Evolutionary conservation across 1,140 invertebrate species (phyloP), one percentile per base, ranked within the genome.

Genomic region (Brachystomella parvula): DNA sequence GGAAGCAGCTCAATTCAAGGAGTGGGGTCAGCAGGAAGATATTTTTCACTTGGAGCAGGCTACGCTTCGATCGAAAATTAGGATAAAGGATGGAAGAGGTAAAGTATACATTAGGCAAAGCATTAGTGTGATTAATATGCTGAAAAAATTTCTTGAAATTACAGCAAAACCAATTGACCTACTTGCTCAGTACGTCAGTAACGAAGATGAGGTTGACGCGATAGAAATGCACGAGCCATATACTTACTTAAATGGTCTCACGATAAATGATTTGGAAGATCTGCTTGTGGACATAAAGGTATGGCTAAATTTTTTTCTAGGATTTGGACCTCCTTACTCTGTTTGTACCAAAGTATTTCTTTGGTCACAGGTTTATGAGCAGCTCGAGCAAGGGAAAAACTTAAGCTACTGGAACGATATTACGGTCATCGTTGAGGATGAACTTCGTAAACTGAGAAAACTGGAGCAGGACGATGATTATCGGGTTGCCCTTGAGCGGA

Each of bases 161-260:
- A 49, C 75, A 84, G 96, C 96, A 0, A 99, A 99, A 77, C 94
- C 97, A 0, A 99, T 99, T 73, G 97, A 99, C 83, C 81, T 98
- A 60, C 79, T 99, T 47, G 94, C 94, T 0, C 93, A 96, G 79
- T 99, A 98, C 75, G 94, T 98, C 30, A 92, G 89, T 76, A 89
- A 89, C 0, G 91, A 95, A 76, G 90, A 94, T 74, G 87, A 92
- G 74, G 88, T 92, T 33, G 89, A 92, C 77, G 89, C 92, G 1
- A 88, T 97, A 29, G 95, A 98, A 81, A 95, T 99, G 90, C 92
- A 96, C 75, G 95, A 99, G 78, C 96, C 96, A 0, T 98, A 97
- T 74, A 92, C 91, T 0, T 95, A 96, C 77, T 81, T 99, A 0
- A 91, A 95, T 76, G 96, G 95, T 1, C 79, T 98, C 30, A 87